Evolutionary conservation across 2,113 vertebrate species (phyloP).

Genomic region (Hirundichthys speculiger): DNA sequence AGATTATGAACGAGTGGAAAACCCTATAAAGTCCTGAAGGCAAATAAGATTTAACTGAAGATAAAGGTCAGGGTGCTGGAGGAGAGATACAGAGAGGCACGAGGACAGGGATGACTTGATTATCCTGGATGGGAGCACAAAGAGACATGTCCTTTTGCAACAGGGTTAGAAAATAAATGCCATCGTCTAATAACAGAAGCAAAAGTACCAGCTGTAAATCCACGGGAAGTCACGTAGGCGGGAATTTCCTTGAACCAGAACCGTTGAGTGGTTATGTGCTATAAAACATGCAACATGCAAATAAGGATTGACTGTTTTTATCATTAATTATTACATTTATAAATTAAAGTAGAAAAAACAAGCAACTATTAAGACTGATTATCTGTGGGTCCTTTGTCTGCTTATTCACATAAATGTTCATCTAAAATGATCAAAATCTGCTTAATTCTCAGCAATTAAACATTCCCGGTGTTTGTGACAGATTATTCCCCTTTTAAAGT

Average conservation of each 20-base stretch:
- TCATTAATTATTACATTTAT: too few relatives aligned
- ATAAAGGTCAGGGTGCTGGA: slow-evolving; percentile 73
- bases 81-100: slow-evolving; percentile 64
- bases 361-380: too few relatives aligned
- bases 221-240: slow-evolving; percentile 1
- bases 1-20: slow-evolving; percentile 73
- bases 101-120: slow-evolving; percentile 72
- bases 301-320: too few relatives aligned
- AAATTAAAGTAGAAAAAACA: too few relatives aligned
- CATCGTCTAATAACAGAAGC: slow-evolving; percentile 45
- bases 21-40: slow-evolving; percentile 70
- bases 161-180: slow-evolving; percentile 54
- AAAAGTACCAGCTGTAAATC: slow-evolving; percentile 22
- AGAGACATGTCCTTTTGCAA: slow-evolving; percentile 65
- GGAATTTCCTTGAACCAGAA: neutral
- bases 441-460: too few relatives aligned
- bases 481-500: too few relatives aligned
- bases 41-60: slow-evolving; percentile 75
- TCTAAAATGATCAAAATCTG: too few relatives aligned
- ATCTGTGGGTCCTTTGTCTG: too few relatives aligned
- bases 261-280: too few relatives aligned
- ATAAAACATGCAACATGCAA: too few relatives aligned
- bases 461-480: too few relatives aligned
- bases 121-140: slow-evolving; percentile 72
- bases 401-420: too few relatives aligned